A percentile compares a stretch with the other conserved stretches of the same genome.
Evolutionary conservation across 2,113 vertebrate genomes (phyloP).

Genomic region (Cygnus buccinator): DNA sequence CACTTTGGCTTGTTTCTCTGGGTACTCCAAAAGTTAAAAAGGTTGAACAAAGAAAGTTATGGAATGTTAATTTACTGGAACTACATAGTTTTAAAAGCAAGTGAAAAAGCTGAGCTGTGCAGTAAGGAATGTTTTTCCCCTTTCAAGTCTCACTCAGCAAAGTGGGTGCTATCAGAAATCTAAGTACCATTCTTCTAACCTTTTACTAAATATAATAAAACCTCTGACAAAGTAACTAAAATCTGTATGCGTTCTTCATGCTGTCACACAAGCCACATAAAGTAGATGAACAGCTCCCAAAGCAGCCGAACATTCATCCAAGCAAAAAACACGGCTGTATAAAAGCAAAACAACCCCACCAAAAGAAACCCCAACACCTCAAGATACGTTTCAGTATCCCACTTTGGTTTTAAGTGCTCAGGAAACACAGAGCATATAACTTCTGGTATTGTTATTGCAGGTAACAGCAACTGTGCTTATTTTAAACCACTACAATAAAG

Average conservation of each 20-base stretch:
- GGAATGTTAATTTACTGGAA: neutral
- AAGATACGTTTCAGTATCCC: neutral
- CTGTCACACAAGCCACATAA: neutral
- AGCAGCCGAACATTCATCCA: neutral
- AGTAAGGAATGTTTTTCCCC: neutral
- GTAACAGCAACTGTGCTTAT: neutral
- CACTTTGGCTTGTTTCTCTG: neutral
- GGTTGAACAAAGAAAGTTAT: neutral
- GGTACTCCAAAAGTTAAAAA: neutral
- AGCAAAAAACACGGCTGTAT: neutral
- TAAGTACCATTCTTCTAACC: fast-evolving
- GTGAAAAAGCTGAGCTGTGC: neutral
- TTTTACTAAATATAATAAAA: neutral
- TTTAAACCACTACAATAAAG: neutral
- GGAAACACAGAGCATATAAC: neutral
- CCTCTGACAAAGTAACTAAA: neutral
- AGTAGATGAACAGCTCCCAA: neutral
- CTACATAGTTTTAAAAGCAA: fast-evolving
- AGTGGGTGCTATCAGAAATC: neutral
- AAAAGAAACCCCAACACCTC: neutral
- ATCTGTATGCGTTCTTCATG: neutral
- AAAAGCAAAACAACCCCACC: neutral
- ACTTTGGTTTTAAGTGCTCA: neutral
- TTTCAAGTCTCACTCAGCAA: neutral
- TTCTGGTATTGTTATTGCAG: neutral